Base-by-base conservation (phyloP, 2,797 vertebrate genomes). In the Semaprochilodus insignis region DNA sequence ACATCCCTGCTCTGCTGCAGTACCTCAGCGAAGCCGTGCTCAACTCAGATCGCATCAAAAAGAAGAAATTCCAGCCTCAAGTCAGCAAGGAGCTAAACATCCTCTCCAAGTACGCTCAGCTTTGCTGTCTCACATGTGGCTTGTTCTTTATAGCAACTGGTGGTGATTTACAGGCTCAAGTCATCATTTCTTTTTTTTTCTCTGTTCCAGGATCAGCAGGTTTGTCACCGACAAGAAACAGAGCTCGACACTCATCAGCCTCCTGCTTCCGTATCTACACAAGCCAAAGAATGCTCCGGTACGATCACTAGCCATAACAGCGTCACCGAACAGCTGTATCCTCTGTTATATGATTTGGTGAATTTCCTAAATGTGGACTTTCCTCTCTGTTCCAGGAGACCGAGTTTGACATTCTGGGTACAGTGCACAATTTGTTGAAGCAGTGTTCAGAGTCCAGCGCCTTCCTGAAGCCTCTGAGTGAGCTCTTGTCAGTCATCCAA, bases 11-110 rank as follows among this genome's bases (percentile, higher is more conserved):
- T n/a, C 87, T 99, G 88, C 96, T 99, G 77, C 92, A 93, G 70
- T 97, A 98, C 91, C 95, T 99, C 88, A 97, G 96, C 82, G 91
- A 91, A 69, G 91, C 95, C 0, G 96, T 99, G 52, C 88, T 96
- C 81, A 97, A 93, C 88, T 83, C 92, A 0, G 97, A 97, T 69
- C 94, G 97, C 83, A 92, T 98, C 67, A 97, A 94, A 86, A 98
- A 96, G 94, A 99, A 97, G 88, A 97, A 96, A 85, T 97, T 96
- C 71, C 94, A 94, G 78, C 88, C 83, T 1, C 97, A 98, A 92
- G 96, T 99, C 88, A 95, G 96, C 90, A 99, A 96, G 89, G 97
- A 99, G 86, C 97, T 99, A 84, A 97, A 95, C 92, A 97, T 99
- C 89, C 97, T 99, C 80, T 99, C 98, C 76, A 99, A 96, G 98